These are phyloP conservation scores for Archips xylosteana DNA, from an alignment of 2,888 invertebrate species.

Conservation along the genomic window DNA sequence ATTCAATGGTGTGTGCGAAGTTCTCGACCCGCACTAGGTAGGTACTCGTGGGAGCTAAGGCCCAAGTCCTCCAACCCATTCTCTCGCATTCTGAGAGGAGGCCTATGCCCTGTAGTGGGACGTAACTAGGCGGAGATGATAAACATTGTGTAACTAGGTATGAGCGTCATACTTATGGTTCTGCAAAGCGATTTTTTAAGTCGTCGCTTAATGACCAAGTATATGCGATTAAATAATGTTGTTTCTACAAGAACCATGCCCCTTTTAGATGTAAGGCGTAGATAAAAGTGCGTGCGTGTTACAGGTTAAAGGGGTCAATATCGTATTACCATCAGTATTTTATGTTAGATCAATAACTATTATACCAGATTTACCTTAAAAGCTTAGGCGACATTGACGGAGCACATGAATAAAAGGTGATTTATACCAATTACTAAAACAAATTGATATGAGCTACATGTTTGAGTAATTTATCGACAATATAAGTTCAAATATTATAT, in stretches of 20 bases:
- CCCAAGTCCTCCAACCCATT: too few relatives aligned
- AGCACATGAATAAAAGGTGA: constrained; percentile 16
- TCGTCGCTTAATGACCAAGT: not conserved
- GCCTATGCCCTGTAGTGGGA: too few relatives aligned
- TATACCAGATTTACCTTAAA: constrained; percentile 26
- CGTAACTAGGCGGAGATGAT: too few relatives aligned
- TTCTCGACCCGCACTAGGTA: too few relatives aligned
- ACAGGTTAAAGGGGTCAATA: constrained; percentile 1
- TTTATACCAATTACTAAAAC: not conserved
- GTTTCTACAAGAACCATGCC: not conserved
- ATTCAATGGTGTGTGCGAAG: too few relatives aligned
- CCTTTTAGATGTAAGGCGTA: constrained; percentile 27
- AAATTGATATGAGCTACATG: too few relatives aligned
- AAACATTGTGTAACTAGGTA: too few relatives aligned
- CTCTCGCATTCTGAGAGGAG: too few relatives aligned
- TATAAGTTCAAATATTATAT: too few relatives aligned
- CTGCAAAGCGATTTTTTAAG: not conserved
- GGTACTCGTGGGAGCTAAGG: too few relatives aligned
- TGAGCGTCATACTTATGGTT: not conserved
- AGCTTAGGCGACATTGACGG: constrained; percentile 26
- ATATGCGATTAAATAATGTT: not conserved
- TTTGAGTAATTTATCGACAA: not conserved
- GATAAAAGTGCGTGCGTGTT: constrained; percentile 6
- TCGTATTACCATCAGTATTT: constrained; percentile 10
- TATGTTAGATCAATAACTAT: constrained; percentile 33